Base-by-base conservation (phyloP, 1,140 invertebrate species). In the Xylocopa sonorina region DNA sequence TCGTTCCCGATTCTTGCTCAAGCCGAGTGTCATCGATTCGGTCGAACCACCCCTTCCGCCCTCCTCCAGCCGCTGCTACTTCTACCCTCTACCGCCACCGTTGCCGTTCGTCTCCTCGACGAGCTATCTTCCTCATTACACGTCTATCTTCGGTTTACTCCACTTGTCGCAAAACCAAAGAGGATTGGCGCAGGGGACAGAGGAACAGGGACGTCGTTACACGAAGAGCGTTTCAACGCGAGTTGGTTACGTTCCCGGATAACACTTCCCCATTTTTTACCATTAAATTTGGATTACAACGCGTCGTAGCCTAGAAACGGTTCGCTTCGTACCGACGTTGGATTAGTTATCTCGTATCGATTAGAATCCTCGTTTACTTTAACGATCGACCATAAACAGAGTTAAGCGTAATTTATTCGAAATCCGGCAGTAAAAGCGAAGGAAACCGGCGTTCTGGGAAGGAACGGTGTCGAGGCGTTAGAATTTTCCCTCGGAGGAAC, bases 51-150 rank as follows among this genome's bases (percentile, higher is more conserved):
- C 60, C n/a, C 27, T 66, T 64, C 48, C 82, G 29, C 18, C 74
- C 7, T 6, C 27, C 58, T 24, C n/a, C n/a, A n/a, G 16, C 82
- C 63, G 51, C 62, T 68, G 64, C 64, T 64, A 60, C 63, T 73
- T 41, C 78, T 60, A 55, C 53, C 27, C 43, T 82, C 80, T 24
- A 32, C 32, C 78, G 27, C 53, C 41, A 34, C 32, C 68, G 60
- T 63, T 46, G 16, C 29, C n/a, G 60, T 53, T 86, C 69, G 58
- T 51, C 67, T 69, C 68, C 58, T 73, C 83, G 41, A 85, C 63
- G 53, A 75, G 68, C 62, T 72, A 78, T 82, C 83, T 78, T 85
- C 78, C 85, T 87, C 85, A 81, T 87, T 87, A 84, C 82, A 18
- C 58, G 63, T 72, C 62, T 71, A 79, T 74, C 74, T 75, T 63